Percentiles rank a stretch among this genome's conserved stretches.
Conservation (phyloP, 2,888 invertebrate species). For the Ectemnius continuus region DNA sequence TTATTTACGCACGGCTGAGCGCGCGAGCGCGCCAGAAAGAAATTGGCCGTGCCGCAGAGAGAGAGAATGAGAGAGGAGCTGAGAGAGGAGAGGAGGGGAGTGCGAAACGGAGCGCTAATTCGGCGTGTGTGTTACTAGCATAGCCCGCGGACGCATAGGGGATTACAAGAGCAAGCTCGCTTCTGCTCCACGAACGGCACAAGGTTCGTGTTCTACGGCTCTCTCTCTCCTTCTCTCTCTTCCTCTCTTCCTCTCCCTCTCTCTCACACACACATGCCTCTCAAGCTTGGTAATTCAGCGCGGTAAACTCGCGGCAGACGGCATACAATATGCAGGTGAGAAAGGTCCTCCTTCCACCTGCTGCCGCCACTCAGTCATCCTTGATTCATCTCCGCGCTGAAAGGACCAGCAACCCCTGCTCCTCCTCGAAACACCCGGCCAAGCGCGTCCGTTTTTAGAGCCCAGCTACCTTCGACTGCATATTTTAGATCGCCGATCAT, state of each 20-base stretch:
- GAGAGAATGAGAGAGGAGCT: conserved; percentile 29
- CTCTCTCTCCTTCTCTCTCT: too few species aligned
- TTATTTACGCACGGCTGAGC: conserved; percentile 43
- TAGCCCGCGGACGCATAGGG: neutral
- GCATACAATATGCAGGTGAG: conserved; percentile 65
- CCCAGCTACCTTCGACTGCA: too few species aligned
- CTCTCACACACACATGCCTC: too few species aligned
- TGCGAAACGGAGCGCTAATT: conserved; percentile 50
- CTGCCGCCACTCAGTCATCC: conserved; percentile 17
- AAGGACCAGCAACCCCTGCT: neutral
- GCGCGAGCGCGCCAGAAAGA: too few species aligned
- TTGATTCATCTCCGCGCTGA: conserved; percentile 23
- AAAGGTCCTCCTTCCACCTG: conserved; percentile 49
- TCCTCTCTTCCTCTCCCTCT: too few species aligned
- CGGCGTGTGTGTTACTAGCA: conserved; percentile 27
- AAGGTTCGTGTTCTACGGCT: too few species aligned
- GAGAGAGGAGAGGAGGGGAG: conserved; percentile 33
- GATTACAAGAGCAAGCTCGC: conserved; percentile 23
- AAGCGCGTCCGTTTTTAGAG: too few species aligned
- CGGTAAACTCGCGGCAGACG: conserved; percentile 61
- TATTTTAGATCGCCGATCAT: too few species aligned
- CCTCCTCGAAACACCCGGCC: too few species aligned
- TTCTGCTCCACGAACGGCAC: too few species aligned
- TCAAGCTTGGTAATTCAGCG: conserved; percentile 59
- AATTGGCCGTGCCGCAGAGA: conserved; percentile 21